Base-by-base conservation (phyloP, 2,888 invertebrate genomes). In the Scaptomyza flava region DNA sequence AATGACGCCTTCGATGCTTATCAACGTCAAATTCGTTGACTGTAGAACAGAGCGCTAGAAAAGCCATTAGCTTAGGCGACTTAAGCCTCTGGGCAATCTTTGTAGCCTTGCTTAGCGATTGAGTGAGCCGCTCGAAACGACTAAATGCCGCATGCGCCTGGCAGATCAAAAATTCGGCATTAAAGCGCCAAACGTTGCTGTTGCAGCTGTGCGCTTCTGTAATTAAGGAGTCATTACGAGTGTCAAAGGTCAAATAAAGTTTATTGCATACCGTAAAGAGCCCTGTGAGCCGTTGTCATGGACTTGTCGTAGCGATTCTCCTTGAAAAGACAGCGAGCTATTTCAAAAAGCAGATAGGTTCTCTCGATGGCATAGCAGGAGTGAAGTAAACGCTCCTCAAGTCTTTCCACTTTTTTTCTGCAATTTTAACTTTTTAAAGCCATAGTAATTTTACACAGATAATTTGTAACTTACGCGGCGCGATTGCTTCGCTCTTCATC, bases 141-240 rank as follows among this genome's bases (percentile, higher is more conserved):
- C 81, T 79, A 8, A 90, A 72, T 1, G 77, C 69, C 0, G 90
- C 89, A 52, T 90, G 88, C 5, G 90, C 77, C 53, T 90, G 89
- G 27, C 87, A 85, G 33, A 85, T 80, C 8, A 90, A 52, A 50
- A 90, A 79, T 0, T 70, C 62, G 51, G 83, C 79, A 4, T 90
- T 79, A 34, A 91, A 89, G 3, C 74, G 76, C 91, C 91, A 91
- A 1, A 89, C 60, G 7, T 64, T 11, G 42, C 87, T 89, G 33
- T 82, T 79, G 73, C 87, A 89, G 11, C 31, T 63, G 45, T 70
- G 79, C 0, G 87, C 75, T 74, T 89, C 90, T 85, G 54, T 2
- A 11, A 17, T 7, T 7, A 47, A 8, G 7, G 2, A 8, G 12
- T 47, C 12, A 8, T 2, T 31, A 8, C 12, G 2, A 48, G 34